These are phyloP conservation scores for Arenaria interpres DNA, from an alignment of 2,113 vertebrate genomes.

Conservation along the genomic window DNA sequence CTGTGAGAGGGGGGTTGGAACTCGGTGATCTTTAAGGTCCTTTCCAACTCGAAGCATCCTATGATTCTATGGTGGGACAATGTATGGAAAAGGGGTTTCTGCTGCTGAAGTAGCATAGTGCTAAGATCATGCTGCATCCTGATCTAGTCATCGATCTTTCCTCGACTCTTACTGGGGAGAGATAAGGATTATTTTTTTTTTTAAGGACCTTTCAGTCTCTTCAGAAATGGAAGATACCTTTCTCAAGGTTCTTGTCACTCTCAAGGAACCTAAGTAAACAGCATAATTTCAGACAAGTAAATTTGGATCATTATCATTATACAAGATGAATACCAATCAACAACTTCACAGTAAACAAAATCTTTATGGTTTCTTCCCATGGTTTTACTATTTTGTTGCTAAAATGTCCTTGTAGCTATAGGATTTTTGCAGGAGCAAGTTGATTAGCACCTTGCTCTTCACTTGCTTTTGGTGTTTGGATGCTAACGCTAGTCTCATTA, in stretches of 20 bases:
- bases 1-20: too few species aligned
- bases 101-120: background rate
- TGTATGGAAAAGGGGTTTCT: background rate
- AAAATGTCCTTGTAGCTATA: background rate
- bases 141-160: background rate
- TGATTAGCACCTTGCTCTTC: background rate
- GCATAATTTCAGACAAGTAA: background rate
- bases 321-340: background rate
- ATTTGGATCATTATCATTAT: background rate
- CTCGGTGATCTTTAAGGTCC: too few species aligned
- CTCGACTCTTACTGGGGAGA: background rate
- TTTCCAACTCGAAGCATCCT: too few species aligned
- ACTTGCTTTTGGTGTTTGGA: background rate
- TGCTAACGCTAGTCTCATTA: background rate
- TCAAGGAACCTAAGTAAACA: background rate
- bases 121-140: background rate
- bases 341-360: background rate
- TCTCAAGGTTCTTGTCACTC: background rate
- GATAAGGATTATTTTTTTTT: background rate
- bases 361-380: background rate
- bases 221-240: background rate
- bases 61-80: background rate
- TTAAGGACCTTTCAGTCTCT: background rate
- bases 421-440: background rate
- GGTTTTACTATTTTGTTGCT: background rate